Conservation (phyloP, 2,113 vertebrate species). For the Asarcornis scutulata region DNA sequence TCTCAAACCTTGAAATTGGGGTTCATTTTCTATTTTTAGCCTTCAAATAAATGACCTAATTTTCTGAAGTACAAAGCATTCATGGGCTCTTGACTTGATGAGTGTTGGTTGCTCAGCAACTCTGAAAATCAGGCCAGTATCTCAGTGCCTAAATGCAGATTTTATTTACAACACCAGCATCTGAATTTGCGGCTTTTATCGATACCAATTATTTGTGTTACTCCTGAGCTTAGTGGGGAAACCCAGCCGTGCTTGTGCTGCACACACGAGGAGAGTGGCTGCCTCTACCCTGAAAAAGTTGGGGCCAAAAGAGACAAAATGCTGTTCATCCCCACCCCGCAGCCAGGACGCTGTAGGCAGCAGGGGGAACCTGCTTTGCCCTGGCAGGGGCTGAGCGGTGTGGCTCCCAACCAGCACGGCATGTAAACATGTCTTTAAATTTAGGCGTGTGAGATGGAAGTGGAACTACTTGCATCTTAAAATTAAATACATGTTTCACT, state of each 20-base stretch:
- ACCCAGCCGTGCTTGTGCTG: not conserved
- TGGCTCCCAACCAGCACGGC: conserved; percentile 25
- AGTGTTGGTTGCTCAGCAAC: conserved; percentile 37
- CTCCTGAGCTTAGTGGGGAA: not conserved
- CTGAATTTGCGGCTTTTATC: not conserved
- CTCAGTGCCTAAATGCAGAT: not conserved
- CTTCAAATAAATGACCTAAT: not conserved
- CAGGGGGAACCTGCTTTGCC: not conserved
- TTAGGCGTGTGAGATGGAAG: conserved; percentile 34
- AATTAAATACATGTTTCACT: conserved; percentile 68
- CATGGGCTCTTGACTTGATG: not conserved
- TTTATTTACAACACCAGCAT: not conserved
- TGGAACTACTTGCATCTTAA: conserved; percentile 59
- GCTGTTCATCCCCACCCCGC: fast-evolving
- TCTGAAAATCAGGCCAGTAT: conserved; percentile 10
- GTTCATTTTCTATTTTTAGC: not conserved
- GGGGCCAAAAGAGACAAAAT: not conserved
- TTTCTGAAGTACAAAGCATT: conserved; percentile 35
- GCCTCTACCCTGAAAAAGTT: not conserved
- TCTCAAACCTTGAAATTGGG: not conserved
- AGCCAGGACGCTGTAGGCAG: not conserved
- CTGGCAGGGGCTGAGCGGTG: not conserved
- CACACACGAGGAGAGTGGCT: fast-evolving
- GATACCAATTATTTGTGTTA: not conserved
- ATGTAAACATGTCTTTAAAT: conserved; percentile 57